Evolutionary conservation across 1,140 invertebrate genomes (phyloP).

Genomic region (Drosophila punjabiensis): DNA sequence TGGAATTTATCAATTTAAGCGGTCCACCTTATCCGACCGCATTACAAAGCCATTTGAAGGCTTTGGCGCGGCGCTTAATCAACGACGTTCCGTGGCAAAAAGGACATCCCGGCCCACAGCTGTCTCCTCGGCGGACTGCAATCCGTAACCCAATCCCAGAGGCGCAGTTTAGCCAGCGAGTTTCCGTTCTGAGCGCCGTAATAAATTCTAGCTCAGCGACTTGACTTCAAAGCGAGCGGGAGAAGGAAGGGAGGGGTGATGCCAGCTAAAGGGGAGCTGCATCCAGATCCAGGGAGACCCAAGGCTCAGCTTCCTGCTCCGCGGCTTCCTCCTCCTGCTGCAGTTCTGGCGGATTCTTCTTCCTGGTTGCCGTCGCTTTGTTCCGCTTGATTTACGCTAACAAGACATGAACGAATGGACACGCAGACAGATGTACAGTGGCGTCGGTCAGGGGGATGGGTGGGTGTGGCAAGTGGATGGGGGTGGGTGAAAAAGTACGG

Average conservation of each 20-base stretch:
- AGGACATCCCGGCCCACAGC: conserved; percentile 45
- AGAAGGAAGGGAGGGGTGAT: not conserved
- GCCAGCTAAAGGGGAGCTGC: conserved; percentile 3
- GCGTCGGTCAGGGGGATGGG: not conserved
- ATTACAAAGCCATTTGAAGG: conserved; percentile 53
- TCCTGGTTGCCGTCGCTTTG: conserved; percentile 69
- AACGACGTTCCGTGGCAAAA: conserved; percentile 39
- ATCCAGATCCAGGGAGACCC: conserved; percentile 35
- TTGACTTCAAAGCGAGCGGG: conserved; percentile 46
- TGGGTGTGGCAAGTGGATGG: not conserved
- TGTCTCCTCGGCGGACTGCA: conserved; percentile 38
- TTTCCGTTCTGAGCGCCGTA: conserved; percentile 72
- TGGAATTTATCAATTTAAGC: conserved; percentile 55
- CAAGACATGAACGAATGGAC: conserved; percentile 83
- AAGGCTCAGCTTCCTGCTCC: conserved; percentile 28
- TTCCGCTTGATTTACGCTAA: conserved; percentile 84
- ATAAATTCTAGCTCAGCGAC: conserved; percentile 72
- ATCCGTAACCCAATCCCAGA: conserved; percentile 63
- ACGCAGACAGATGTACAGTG: conserved; percentile 55
- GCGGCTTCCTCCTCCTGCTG: conserved; percentile 8
- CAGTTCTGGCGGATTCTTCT: conserved; percentile 24
- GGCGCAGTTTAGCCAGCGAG: conserved; percentile 75
- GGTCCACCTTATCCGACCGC: conserved; percentile 36
- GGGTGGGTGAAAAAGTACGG: not conserved
- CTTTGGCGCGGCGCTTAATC: conserved; percentile 52